phyloP scores from a whole-genome alignment of 2,113 vertebrate genomes.

The Gasterosteus nipponicus region DNA sequence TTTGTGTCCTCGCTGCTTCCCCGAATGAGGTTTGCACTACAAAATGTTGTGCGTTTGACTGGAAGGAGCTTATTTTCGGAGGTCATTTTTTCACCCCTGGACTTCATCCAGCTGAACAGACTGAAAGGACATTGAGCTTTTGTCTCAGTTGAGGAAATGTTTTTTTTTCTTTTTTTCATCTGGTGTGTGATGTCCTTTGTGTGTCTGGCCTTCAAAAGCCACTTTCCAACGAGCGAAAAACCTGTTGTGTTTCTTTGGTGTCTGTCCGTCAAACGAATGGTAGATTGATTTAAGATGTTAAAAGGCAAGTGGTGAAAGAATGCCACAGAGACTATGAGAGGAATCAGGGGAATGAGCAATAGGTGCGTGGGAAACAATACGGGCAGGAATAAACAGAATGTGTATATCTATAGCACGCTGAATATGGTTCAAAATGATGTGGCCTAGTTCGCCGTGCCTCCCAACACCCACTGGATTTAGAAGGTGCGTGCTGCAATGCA shows the following conservation, averaged over 20 bases:
- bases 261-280: background rate
- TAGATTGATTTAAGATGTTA: background rate
- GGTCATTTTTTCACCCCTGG: constrained; percentile 42
- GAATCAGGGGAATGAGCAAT: background rate
- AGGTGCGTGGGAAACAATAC: background rate
- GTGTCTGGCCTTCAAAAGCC: background rate
- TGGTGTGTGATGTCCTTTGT: background rate
- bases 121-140: constrained; percentile 51
- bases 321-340: background rate
- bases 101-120: constrained; percentile 45
- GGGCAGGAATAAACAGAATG: constrained; percentile 37
- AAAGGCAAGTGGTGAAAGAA: background rate
- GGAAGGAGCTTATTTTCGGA: constrained; percentile 35
- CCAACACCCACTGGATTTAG: constrained; percentile 57
- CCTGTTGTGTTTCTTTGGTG: background rate
- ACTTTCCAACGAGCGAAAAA: constrained; percentile 8
- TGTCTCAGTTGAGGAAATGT: constrained; percentile 33
- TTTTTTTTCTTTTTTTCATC: background rate
- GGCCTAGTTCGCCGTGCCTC: constrained; percentile 56
- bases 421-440: constrained; percentile 38
- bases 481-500: constrained; percentile 70
- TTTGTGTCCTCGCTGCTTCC: background rate
- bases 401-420: constrained; percentile 11
- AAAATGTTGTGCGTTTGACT: constrained; percentile 28
- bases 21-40: background rate